Base-by-base conservation (phyloP, 2,797 vertebrate genomes). In the Macropodus opercularis region DNA sequence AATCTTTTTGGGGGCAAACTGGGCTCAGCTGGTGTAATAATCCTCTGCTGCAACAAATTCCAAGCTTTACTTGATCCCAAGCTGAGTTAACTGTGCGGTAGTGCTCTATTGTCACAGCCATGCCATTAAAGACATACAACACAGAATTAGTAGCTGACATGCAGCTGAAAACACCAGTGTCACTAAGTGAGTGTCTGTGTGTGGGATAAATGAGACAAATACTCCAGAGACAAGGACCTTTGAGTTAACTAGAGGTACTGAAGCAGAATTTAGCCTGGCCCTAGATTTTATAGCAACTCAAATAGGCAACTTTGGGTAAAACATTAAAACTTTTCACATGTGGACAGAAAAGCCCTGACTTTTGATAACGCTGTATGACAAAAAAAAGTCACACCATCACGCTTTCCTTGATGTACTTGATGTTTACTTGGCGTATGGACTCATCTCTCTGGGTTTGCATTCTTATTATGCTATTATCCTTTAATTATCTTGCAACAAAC, bases 61-160 rank as follows among this genome's bases (percentile, higher is more conserved):
- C 47, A 42, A 22, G 52, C 21, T 64, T 57, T 44, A 53, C 39
- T 60, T 66, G 58, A 56, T 41, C 49, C 11, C 67, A 50, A 57
- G 50, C 50, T 60, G 70, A 43, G 73, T 47, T 65, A 74, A 71
- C 65, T 68, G 42, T 39, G 26, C 38, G 18, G 31, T 21, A 9
- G 34, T 11, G 35, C 19, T 66, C 34, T 17, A 41, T 36, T 69
- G 73, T 29, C 50, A 44, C 65, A 63, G 49, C 62, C n/a, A 27
- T 63, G 66, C 64, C 36, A 82, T 73, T 71, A 77, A 23, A 57
- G 41, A 65, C 17, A 36, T 23, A 23, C 22, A 75, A 48, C 54
- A 63, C 44, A 43, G 15, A 47, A 57, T 71, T 47, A 71, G 31
- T 18, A 27, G 48, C 22, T 21, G 43, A 14, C 23, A 32, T 50